Percentiles rank a stretch among this genome's conserved stretches.
phyloP scores from a whole-genome alignment of 2,888 invertebrate genomes.

The Apodemia mormo region DNA sequence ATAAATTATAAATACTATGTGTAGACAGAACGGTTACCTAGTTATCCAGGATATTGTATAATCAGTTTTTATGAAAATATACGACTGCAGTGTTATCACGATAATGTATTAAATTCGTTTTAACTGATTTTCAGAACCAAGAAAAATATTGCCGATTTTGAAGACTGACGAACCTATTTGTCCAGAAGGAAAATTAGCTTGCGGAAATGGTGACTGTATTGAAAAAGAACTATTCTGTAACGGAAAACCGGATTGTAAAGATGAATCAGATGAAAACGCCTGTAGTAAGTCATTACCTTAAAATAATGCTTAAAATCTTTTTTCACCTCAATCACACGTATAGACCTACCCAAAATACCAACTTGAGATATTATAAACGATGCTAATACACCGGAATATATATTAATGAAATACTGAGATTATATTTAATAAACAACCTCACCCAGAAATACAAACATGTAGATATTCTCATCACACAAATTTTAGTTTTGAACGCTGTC shows the following conservation, averaged over 20 bases:
- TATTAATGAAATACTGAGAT: no score
- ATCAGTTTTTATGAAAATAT: neutral
- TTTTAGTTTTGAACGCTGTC: no score
- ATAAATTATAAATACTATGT: neutral
- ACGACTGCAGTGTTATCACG: neutral
- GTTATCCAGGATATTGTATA: neutral
- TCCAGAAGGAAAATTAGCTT: conserved; percentile 93
- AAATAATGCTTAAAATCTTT: neutral
- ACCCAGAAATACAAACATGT: no score
- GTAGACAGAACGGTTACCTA: neutral
- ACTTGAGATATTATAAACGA: neutral
- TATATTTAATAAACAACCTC: no score
- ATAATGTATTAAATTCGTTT: neutral
- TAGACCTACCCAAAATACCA: no score
- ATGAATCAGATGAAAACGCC: conserved; percentile 97
- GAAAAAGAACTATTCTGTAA: conserved; percentile 96
- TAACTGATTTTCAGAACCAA: conserved; percentile 87
- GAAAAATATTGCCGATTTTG: conserved; percentile 92
- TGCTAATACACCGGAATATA: no score
- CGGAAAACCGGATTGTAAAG: conserved; percentile 95
- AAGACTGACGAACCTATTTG: conserved; percentile 97
- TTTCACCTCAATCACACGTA: neutral
- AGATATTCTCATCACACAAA: no score
- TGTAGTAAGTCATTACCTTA: conserved; percentile 88
- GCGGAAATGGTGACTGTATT: conserved; percentile 95